Conservation (phyloP, 2,797 vertebrate species). For the Florisuga fusca region DNA sequence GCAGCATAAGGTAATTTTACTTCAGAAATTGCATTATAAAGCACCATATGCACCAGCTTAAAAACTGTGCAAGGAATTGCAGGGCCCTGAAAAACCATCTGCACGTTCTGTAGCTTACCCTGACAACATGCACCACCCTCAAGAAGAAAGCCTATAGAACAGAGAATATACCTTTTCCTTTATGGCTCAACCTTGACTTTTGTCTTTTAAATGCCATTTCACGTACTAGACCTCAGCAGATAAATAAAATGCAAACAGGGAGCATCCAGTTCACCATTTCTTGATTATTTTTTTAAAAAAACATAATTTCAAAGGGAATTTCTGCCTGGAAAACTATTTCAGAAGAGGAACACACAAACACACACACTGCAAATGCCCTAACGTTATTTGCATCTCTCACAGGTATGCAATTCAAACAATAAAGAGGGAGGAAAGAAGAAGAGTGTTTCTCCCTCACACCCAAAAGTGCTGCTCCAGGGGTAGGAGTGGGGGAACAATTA, state of each 20-base stretch:
- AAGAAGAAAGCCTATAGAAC: conserved; percentile 49
- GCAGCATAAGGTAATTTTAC: conserved; percentile 69
- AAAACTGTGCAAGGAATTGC: conserved; percentile 64
- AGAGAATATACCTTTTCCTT: conserved; percentile 61
- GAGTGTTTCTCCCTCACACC: conserved; percentile 59
- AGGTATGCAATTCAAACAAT: conserved; percentile 69
- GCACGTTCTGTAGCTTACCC: conserved; percentile 67
- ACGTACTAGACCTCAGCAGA: conserved; percentile 64
- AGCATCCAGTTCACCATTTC: conserved; percentile 65
- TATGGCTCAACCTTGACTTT: conserved; percentile 77
- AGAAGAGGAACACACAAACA: conserved; percentile 68
- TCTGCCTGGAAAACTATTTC: conserved; percentile 73
- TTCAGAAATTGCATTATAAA: conserved; percentile 73
- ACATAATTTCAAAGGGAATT: conserved; percentile 68
- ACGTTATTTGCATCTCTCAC: conserved; percentile 68
- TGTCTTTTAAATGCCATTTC: conserved; percentile 63
- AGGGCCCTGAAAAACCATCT: conserved; percentile 70
- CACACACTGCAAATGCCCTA: conserved; percentile 71
- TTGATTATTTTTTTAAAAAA: not conserved
- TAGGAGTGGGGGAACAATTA: conserved; percentile 36
- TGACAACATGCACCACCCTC: conserved; percentile 69
- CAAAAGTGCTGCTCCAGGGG: conserved; percentile 78
- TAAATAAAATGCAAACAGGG: conserved; percentile 67
- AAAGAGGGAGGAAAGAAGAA: conserved; percentile 47
- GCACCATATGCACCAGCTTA: conserved; percentile 66